phyloP scores from a whole-genome alignment of 92 coral and sea anemone genomes.

The Ricordea florida region DNA sequence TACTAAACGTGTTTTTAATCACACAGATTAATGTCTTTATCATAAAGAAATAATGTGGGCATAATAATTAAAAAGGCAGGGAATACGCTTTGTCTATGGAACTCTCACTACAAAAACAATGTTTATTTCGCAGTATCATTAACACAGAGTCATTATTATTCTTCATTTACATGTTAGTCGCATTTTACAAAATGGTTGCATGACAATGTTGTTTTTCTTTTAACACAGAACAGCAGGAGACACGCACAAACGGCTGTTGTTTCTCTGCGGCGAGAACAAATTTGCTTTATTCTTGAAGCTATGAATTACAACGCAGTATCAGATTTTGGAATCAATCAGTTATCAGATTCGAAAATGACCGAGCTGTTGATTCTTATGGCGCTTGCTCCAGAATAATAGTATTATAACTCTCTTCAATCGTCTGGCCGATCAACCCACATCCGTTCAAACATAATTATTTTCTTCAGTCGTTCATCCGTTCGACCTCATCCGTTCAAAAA shows the following conservation, averaged over 20 bases:
- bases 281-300: too few relatives aligned
- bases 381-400: background rate
- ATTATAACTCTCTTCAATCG: background rate
- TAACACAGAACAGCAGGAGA: conserved; percentile 9
- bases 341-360: background rate
- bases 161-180: conserved; percentile 4
- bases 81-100: too few relatives aligned
- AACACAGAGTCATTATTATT: too few relatives aligned
- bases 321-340: background rate
- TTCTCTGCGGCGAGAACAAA: background rate
- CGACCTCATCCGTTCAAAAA: background rate
- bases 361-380: background rate
- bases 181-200: too few relatives aligned
- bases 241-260: background rate
- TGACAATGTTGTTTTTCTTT: background rate
- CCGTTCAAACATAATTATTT: background rate
- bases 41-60: too few relatives aligned
- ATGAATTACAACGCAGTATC: too few relatives aligned
- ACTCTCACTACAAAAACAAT: too few relatives aligned
- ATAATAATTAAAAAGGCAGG: too few relatives aligned
- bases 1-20: background rate
- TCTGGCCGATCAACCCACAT: background rate
- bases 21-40: too few relatives aligned
- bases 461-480: background rate
- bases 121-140: too few relatives aligned